Percentiles rank a stretch among this genome's conserved stretches.
These are phyloP conservation scores for Dicaeum eximium DNA, from an alignment of 2,113 vertebrate species.

Conservation along the genomic window DNA sequence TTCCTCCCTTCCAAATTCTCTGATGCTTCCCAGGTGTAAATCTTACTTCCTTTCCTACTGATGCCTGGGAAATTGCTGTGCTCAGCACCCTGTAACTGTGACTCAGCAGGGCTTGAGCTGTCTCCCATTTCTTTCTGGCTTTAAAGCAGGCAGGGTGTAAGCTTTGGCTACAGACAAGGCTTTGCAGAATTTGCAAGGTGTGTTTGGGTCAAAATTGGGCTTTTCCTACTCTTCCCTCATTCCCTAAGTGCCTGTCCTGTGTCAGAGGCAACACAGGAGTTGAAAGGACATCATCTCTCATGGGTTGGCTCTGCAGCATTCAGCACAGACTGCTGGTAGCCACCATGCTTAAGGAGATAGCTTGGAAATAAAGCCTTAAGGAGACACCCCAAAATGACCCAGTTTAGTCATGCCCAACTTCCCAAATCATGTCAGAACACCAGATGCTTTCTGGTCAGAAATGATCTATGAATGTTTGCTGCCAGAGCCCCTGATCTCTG, in stretches of 20 bases:
- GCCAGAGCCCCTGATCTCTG: not conserved
- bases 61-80: not conserved
- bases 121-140: not conserved
- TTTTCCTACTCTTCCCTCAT: not conserved
- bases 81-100: not conserved
- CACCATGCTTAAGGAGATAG: not conserved
- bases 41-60: not conserved
- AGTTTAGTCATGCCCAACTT: not conserved
- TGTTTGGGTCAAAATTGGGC: fast-evolving
- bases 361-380: not conserved
- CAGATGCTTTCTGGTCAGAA: not conserved
- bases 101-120: not conserved
- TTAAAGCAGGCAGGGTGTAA: not conserved
- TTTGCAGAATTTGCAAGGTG: not conserved
- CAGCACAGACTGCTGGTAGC: not conserved
- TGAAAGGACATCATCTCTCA: not conserved
- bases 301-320: not conserved
- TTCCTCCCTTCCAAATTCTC: not conserved
- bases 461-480: not conserved
- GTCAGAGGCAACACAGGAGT: not conserved
- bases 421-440: not conserved
- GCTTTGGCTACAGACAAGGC: not conserved
- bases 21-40: not conserved
- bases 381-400: not conserved
- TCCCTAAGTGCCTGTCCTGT: not conserved